Percentiles rank a stretch among this genome's conserved stretches.
Evolutionary conservation across 2,888 invertebrate species (phyloP).

Genomic region (Acrobasis consociella): DNA sequence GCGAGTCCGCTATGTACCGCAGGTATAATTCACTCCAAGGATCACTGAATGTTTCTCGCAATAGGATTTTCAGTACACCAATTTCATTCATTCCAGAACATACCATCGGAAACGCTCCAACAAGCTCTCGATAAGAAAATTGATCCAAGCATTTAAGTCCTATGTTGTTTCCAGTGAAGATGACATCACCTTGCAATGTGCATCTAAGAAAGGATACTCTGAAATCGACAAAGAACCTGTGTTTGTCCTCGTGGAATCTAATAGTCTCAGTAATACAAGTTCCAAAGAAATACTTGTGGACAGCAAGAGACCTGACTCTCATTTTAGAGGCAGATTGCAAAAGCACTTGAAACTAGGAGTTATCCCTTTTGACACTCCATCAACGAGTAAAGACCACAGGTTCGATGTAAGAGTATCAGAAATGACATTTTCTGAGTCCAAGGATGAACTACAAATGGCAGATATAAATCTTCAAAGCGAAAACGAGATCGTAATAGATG

Average conservation of each 20-base stretch:
- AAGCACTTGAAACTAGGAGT: conserved; percentile 22
- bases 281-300: conserved; percentile 47
- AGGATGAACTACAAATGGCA: conserved; percentile 51
- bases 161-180: conserved; percentile 61
- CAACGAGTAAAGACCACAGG: conserved; percentile 48
- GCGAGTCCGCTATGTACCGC: conserved; percentile 47
- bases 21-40: conserved; percentile 54
- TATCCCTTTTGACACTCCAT: conserved; percentile 43
- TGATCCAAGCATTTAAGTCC: conserved; percentile 46
- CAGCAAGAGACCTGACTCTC: conserved; percentile 36
- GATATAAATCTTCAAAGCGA: conserved; percentile 58
- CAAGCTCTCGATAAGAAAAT: conserved; percentile 37
- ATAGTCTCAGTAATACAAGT: conserved; percentile 47
- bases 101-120: conserved; percentile 31
- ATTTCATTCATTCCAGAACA: conserved; percentile 54
- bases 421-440: conserved; percentile 42
- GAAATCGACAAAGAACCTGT: conserved; percentile 46
- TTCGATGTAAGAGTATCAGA: conserved; percentile 31
- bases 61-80: conserved; percentile 45
- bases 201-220: conserved; percentile 37
- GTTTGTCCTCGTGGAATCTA: conserved; percentile 54
- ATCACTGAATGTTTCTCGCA: conserved; percentile 34
- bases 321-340: conserved; percentile 4
- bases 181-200: conserved; percentile 43
- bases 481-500: conserved; percentile 43